Base-by-base conservation (phyloP, 1,140 invertebrate genomes). In the Helicoverpa zea region DNA sequence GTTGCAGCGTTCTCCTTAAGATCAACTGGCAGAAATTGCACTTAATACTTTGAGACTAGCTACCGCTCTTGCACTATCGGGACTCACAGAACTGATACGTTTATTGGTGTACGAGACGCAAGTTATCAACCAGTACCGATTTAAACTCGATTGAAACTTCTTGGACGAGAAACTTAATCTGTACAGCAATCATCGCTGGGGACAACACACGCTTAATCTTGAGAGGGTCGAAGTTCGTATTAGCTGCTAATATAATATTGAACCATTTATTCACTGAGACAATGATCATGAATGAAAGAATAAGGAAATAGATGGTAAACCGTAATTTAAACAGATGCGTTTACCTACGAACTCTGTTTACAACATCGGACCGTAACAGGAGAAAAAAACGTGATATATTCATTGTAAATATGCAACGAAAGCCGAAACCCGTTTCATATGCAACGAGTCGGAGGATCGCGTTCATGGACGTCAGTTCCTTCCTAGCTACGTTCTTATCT, bases 321-420 rank as follows among this genome's bases (percentile, higher is more conserved):
- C 9, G 5, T 59, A 11, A 66, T 66, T 43, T 47, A 16, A 66
- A 47, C 47, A 66, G 43, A 66, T 35, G 11, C 35, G 30, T 35
- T 47, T 66, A 56, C 12, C n/a, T 59, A 51, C n/a, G 18, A 52
- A 77, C 56, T 63, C n/a, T 78, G 64, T 68, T 66, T 68, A 56
- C 35, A 78, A 68, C 58, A 61, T 73, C 63, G 30, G 63, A 77
- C 72, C 35, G 66, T 68, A 82, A 43, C 35, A 51, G 51, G 61
- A 63, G 54, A 29, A 83, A 81, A 81, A 84, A 81, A 90, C 90
- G 91, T 89, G 92, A 92, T 87, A 92, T 87, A 94, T 93, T 92
- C 93, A 78, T 88, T 85, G 88, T 94, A 89, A 86, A 93, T 93
- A 94, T 94, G 90, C 91, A 94, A 90, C 87, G 91, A 89, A 85